Evolutionary conservation across 2,888 invertebrate species (phyloP).

Genomic region (Strigamia maritima): DNA sequence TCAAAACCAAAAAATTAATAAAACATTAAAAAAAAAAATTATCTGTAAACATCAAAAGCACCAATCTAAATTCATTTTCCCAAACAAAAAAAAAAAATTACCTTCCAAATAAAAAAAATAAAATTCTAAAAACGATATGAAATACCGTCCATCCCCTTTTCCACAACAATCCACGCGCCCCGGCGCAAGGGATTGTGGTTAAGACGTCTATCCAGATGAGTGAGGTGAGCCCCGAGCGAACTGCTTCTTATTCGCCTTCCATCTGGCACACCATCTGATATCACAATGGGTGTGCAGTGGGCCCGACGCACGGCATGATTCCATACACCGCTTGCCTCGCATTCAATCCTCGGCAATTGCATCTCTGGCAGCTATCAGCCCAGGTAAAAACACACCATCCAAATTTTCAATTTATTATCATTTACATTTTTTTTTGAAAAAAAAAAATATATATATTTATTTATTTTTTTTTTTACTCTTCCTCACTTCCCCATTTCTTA

Average conservation of each 20-base stretch:
- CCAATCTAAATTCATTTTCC: too few species aligned
- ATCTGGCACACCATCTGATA: slow-evolving; percentile 13
- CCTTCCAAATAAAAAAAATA: not conserved
- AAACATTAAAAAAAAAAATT: too few species aligned
- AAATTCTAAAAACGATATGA: not conserved
- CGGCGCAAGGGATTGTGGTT: slow-evolving; percentile 26
- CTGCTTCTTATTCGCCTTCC: slow-evolving; percentile 18
- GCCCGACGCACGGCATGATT: slow-evolving; percentile 12
- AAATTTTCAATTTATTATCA: not conserved
- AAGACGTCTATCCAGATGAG: slow-evolving; percentile 18
- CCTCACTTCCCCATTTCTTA: not conserved
- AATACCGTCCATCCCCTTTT: not conserved
- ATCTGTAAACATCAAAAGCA: too few species aligned
- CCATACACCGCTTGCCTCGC: slow-evolving; percentile 22
- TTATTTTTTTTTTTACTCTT: not conserved
- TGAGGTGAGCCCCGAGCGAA: slow-evolving; percentile 1
- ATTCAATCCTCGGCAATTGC: not conserved
- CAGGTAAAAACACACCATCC: too few species aligned
- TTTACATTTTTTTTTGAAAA: too few species aligned
- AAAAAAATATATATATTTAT: not conserved
- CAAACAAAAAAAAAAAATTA: not conserved
- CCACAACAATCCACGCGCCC: slow-evolving; percentile 6
- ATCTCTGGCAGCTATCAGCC: not conserved
- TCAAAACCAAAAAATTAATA: too few species aligned
- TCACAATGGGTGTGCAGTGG: slow-evolving; percentile 16